Evolutionary conservation across 1,140 invertebrate genomes (phyloP).

Genomic region (Drosophila murphyi): DNA sequence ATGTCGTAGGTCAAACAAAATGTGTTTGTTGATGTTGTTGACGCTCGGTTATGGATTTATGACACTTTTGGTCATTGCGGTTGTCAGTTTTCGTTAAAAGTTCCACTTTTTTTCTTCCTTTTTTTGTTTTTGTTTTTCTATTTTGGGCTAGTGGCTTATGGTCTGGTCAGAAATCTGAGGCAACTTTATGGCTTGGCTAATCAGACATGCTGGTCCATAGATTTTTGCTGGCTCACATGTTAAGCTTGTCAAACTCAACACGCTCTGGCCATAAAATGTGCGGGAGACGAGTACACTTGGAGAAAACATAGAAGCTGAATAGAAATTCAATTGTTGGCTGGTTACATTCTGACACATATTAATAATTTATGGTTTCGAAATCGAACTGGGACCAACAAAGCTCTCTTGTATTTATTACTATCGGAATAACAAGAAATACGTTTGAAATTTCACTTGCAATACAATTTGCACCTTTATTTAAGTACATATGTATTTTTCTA

Average conservation of each 20-base stretch:
- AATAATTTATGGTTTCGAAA: too few species aligned
- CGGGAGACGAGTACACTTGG: too few species aligned
- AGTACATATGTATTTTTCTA: too few species aligned
- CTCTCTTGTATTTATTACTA: too few species aligned
- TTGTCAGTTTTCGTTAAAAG: slow-evolving; percentile 79
- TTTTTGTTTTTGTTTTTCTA: neutral
- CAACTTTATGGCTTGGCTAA: slow-evolving; percentile 44
- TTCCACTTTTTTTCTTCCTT: slow-evolving; percentile 41
- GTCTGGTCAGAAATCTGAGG: slow-evolving; percentile 9
- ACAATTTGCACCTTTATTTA: too few species aligned
- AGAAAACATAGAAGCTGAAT: neutral
- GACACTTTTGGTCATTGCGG: slow-evolving; percentile 80
- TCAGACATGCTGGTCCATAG: slow-evolving; percentile 39
- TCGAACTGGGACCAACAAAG: too few species aligned
- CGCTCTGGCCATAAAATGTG: slow-evolving; percentile 54
- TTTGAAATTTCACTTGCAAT: too few species aligned
- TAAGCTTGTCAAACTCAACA: slow-evolving; percentile 66
- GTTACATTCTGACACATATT: too few species aligned
- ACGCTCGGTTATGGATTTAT: slow-evolving; percentile 82
- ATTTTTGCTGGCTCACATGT: slow-evolving; percentile 42
- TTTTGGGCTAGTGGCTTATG: slow-evolving; percentile 42
- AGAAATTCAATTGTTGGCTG: too few species aligned
- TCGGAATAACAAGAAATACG: too few species aligned
- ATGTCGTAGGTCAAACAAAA: slow-evolving; percentile 80
- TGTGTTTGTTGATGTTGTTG: slow-evolving; percentile 80